Base-by-base conservation (phyloP, 2,113 vertebrate genomes). In the Theristicus caerulescens region DNA sequence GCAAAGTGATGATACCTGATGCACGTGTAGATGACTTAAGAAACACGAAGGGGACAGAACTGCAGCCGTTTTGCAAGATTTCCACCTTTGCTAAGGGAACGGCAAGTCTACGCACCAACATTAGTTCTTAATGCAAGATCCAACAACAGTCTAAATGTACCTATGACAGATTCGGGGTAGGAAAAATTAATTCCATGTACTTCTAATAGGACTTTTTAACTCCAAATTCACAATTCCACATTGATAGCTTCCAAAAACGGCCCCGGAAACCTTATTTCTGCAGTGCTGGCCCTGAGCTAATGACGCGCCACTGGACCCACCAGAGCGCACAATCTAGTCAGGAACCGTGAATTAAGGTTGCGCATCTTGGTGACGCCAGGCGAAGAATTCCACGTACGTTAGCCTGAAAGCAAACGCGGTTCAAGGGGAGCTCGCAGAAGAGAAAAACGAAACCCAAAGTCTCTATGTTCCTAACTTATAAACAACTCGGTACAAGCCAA, bases 401-500 rank as follows among this genome's bases (percentile, higher is more conserved):
- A 62, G 11, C 18, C 42, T 27, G 29, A 70, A 90, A 93, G 22
- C 36, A 74, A 34, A 52, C 2, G 6, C 17, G 12, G 19, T 19
- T 46, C 27, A 46, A 79, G 27, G 11, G 8, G 11, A 82, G 22
- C n/a, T 57, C 7, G 54, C 0, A 0, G 64, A 67, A 80, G 7
- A 57, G 18, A 24, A 80, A 70, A 66, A 79, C 2, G 2, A 80
- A 78, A 73, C 13, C 51, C 10, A 4, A 73, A 46, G 34, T 36
- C 59, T 73, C 40, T 27, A 2, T 7, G 32, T 59, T 32, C n/a
- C 21, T 59, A 15, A 44, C 15, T 47, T 26, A 14, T 1, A 64
- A 91, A 66, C 21, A 46, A 34, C 38, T 42, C 9, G 2, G 32
- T 26, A 27, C 13, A 52, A 44, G 42, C 8, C 27, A 32, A 32